A percentile compares a stretch with the other conserved stretches of the same genome.
Conservation (phyloP, 1,140 invertebrate species). For the Pemphigus obesinymphae region DNA sequence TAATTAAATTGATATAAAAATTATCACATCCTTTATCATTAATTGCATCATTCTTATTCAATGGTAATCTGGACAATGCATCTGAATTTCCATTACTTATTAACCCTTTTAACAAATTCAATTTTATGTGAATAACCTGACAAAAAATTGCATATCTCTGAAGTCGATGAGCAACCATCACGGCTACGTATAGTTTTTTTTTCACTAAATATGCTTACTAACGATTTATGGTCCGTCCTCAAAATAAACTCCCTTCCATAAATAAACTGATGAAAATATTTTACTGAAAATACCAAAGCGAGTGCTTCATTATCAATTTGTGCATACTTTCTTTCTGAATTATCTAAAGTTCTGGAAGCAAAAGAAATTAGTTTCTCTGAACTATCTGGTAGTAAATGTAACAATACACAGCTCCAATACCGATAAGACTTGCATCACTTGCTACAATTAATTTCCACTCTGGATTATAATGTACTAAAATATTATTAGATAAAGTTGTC, state of each 20-base stretch:
- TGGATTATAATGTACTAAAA: conserved; percentile 48
- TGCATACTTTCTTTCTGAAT: conserved; percentile 49
- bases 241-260: conserved; percentile 52
- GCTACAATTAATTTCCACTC: conserved; percentile 45
- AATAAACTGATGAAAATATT: conserved; percentile 51
- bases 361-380: conserved; percentile 44
- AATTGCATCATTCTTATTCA: neutral
- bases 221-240: conserved; percentile 54
- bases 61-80: conserved; percentile 24
- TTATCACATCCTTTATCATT: neutral
- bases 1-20: neutral
- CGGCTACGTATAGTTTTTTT: neutral
- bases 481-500: neutral
- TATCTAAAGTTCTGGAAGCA: neutral
- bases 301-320: conserved; percentile 55
- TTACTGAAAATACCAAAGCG: conserved; percentile 51
- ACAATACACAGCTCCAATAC: conserved; percentile 49
- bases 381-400: conserved; percentile 46
- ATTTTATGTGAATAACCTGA: neutral
- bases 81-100: conserved; percentile 48
- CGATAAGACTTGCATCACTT: conserved; percentile 41
- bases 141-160: conserved; percentile 14
- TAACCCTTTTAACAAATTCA: conserved; percentile 18
- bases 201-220: conserved; percentile 50
- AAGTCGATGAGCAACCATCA: neutral